Evolutionary conservation across 2,113 vertebrate genomes (phyloP), one percentile per base, ranked within the genome.

Genomic region (Strix aluco): DNA sequence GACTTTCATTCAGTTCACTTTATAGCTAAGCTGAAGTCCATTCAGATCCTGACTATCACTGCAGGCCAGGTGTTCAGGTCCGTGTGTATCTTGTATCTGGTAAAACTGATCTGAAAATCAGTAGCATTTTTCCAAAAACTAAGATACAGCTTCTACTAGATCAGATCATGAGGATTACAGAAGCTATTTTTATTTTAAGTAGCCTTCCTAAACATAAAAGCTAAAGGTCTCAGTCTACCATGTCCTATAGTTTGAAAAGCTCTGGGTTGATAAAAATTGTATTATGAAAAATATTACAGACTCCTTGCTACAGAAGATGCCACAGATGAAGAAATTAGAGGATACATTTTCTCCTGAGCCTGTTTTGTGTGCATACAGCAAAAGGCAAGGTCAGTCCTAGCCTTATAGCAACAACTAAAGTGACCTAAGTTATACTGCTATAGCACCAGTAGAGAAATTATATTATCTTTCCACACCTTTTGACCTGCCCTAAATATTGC

Each of bases 381-480:
- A 49, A 66, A 78, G 8, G 5, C 49, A 77, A 67, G 15, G 42
- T 27, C 27, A 46, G 2, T 23, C 16, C 26, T 22, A 42, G 32
- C 34, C 34, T 40, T 4, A 22, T 16, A 82, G 21, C n/a, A 29
- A 8, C 10, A 74, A 34, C 44, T n/a, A 21, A 44, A 59, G 23
- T n/a, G 65, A 34, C 32, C 8, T 19, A 19, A 58, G 14, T 11
- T 47, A 18, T 15, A 47, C 5, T 0, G 1, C 20, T 32, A 8
- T 6, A 54, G 30, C 1, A 1, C 13, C 10, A 47, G 12, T 17
- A 62, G 9, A 57, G 34, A 46, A 57, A 32, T 11, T 2, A 5
- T 23, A 23, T 6, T 55, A 42, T 20, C 25, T 54, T 81, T 61
- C 36, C 29, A 40, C 15, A 57, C 9, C 11, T 14, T 58, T 73